Percentiles rank a stretch among this genome's conserved stretches.
These are phyloP conservation scores for Ploceus nigricollis DNA, from an alignment of 2,113 vertebrate genomes.

Conservation along the genomic window DNA sequence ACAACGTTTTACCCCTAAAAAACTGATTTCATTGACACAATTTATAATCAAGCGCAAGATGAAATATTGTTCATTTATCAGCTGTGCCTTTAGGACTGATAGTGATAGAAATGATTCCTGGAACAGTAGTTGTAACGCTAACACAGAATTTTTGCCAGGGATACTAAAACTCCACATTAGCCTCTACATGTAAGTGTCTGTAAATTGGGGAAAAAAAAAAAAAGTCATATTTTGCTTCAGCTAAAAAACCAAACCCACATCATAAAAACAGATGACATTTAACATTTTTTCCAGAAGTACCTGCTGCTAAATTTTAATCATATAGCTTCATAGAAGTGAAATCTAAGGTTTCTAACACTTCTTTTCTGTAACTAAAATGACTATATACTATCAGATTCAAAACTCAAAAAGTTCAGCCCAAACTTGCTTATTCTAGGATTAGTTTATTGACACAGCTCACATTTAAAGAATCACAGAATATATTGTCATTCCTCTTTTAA, in stretches of 20 bases:
- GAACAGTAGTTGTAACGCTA: not conserved
- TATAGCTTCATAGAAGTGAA: not conserved
- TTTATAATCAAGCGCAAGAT: not conserved
- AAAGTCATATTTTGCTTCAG: not conserved
- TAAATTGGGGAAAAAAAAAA: accelerated
- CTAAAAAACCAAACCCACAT: not conserved
- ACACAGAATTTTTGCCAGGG: not conserved
- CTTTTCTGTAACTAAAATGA: not conserved
- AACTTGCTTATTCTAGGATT: not conserved
- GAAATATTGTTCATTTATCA: not conserved
- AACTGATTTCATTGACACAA: not conserved
- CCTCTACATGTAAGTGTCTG: not conserved
- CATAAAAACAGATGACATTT: not conserved
- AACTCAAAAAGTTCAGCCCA: not conserved
- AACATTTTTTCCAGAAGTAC: not conserved
- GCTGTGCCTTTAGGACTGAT: not conserved
- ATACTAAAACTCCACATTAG: not conserved
- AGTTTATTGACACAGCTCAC: not conserved
- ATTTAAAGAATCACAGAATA: not conserved
- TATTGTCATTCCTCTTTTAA: not conserved
- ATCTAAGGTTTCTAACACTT: not conserved
- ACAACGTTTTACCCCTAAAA: not conserved
- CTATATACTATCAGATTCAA: not conserved
- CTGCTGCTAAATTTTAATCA: not conserved
- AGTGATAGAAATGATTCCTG: not conserved